These are phyloP conservation scores for Gryllus longicercus DNA, from an alignment of 2,888 invertebrate species.

Conservation along the genomic window DNA sequence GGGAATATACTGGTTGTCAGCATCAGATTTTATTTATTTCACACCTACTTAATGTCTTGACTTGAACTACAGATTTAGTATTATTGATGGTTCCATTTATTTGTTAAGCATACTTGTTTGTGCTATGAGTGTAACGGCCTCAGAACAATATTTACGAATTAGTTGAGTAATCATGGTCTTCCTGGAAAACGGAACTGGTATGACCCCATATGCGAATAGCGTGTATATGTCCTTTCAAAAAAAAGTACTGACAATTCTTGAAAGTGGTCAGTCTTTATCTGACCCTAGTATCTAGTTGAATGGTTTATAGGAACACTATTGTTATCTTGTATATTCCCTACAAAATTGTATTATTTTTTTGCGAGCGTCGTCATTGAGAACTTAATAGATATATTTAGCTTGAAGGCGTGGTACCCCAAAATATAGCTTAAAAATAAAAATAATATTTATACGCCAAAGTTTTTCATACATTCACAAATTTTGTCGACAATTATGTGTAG, in stretches of 20 bases:
- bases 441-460: neutral
- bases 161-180: neutral
- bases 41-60: too few species aligned
- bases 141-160: neutral
- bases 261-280: neutral
- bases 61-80: neutral
- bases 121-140: too few species aligned
- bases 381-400: neutral
- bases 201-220: neutral
- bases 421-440: neutral
- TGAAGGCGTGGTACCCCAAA: neutral
- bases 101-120: too few species aligned
- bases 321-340: neutral
- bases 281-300: neutral
- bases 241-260: neutral
- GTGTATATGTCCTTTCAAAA: neutral
- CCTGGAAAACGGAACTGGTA: conserved; percentile 3
- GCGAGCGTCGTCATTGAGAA: neutral
- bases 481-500: neutral
- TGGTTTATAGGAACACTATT: neutral
- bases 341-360: neutral
- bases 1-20: neutral
- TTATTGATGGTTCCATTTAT: neutral
- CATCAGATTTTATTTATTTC: neutral
- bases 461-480: conserved; percentile 17